These are phyloP conservation scores for Cyclina sinensis DNA, from an alignment of 1,140 invertebrate genomes.

Conservation along the genomic window DNA sequence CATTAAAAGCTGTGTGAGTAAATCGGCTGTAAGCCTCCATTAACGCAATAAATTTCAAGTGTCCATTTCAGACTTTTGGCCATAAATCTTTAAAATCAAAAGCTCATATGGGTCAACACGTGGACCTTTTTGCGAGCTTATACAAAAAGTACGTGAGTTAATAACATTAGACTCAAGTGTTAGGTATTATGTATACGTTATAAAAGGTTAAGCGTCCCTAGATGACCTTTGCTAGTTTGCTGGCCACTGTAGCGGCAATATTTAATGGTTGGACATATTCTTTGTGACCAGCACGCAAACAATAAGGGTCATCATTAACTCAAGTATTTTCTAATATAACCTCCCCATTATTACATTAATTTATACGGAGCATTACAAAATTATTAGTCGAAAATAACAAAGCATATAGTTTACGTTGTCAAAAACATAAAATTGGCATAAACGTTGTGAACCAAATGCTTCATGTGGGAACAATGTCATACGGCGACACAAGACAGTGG, in stretches of 20 bases:
- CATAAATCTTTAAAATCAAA: conserved; percentile 54
- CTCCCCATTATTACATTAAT: conserved; percentile 64
- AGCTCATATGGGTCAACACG: conserved; percentile 32
- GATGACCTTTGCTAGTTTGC: conserved; percentile 36
- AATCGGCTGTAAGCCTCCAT: conserved; percentile 37
- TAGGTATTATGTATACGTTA: conserved; percentile 44
- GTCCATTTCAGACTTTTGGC: conserved; percentile 9
- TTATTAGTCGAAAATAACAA: conserved; percentile 60
- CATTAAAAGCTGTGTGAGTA: conserved; percentile 23
- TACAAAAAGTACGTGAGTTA: conserved; percentile 44
- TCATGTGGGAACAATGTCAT: conserved; percentile 6
- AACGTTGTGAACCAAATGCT: conserved; percentile 40
- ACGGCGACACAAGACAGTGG: neutral
- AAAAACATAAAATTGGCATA: conserved; percentile 59
- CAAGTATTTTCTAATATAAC: conserved; percentile 12
- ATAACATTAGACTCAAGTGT: conserved; percentile 29
- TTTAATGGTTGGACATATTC: conserved; percentile 61
- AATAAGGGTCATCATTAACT: conserved; percentile 42
- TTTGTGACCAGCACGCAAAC: conserved; percentile 43
- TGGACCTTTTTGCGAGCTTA: conserved; percentile 15
- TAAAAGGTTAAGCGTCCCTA: conserved; percentile 43
- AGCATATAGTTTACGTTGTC: neutral
- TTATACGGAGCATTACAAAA: conserved; percentile 65
- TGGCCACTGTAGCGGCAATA: conserved; percentile 50
- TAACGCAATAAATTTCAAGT: conserved; percentile 49